Percentiles rank a stretch among this genome's conserved stretches.
Evolutionary conservation across 2,888 invertebrate species (phyloP).

Genomic region (Phragmatobia fuliginosa): DNA sequence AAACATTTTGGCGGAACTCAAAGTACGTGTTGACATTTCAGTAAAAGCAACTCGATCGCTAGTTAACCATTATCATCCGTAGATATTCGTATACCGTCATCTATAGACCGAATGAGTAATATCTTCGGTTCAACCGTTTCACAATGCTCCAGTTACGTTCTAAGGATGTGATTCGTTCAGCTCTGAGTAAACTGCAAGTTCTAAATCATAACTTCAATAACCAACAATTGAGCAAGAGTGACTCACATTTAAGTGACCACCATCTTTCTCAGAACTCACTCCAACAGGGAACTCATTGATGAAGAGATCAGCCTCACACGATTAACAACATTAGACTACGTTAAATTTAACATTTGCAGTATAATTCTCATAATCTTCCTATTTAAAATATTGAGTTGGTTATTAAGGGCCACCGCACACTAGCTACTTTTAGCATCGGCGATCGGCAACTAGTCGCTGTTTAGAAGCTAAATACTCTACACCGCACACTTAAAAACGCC

Average conservation of each 20-base stretch:
- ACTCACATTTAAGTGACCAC: neutral
- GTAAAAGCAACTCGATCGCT: conserved; percentile 51
- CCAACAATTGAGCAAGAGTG: neutral
- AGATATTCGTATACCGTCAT: conserved; percentile 55
- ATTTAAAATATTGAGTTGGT: too few species aligned
- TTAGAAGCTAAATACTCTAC: too few species aligned
- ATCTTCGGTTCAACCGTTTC: conserved; percentile 56
- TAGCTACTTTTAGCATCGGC: too few species aligned
- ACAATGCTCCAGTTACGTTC: conserved; percentile 52
- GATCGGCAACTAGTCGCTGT: too few species aligned
- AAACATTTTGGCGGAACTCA: neutral
- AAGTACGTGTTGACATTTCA: conserved; percentile 22
- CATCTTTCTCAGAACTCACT: neutral
- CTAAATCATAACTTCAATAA: neutral
- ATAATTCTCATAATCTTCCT: too few species aligned
- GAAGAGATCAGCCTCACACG: neutral
- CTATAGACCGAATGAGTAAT: conserved; percentile 54
- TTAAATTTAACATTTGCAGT: too few species aligned
- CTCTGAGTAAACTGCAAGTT: conserved; percentile 37
- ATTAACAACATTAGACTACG: too few species aligned
- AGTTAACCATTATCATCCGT: conserved; percentile 48
- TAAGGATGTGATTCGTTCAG: conserved; percentile 56
- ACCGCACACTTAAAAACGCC: too few species aligned
- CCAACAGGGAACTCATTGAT: neutral
- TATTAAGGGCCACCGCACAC: too few species aligned